These are phyloP conservation scores for Pteruthius melanotis DNA, from an alignment of 2,113 vertebrate genomes.

Conservation along the genomic window DNA sequence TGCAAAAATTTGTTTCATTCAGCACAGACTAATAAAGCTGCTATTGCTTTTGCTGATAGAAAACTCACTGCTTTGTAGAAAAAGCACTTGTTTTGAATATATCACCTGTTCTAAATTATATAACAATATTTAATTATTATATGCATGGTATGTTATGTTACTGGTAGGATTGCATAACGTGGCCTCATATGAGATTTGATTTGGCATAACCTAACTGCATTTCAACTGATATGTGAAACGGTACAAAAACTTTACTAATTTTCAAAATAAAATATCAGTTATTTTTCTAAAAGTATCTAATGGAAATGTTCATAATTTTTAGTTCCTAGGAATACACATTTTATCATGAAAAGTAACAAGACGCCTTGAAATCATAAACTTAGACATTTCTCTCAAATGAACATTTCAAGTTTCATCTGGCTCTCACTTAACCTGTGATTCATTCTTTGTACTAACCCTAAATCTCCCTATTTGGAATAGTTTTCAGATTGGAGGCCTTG, in stretches of 20 bases:
- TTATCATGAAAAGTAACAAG: not conserved
- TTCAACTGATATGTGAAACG: not conserved
- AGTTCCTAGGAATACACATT: not conserved
- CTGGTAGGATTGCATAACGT: not conserved
- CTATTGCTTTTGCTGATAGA: not conserved
- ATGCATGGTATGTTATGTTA: not conserved
- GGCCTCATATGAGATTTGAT: not conserved
- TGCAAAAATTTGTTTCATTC: conserved; percentile 3
- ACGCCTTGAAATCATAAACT: not conserved
- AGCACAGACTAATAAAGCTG: not conserved
- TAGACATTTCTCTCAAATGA: not conserved
- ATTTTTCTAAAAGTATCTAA: not conserved
- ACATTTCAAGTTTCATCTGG: not conserved
- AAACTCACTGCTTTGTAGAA: not conserved
- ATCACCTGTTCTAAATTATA: not conserved
- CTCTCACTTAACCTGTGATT: not conserved
- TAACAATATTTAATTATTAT: conserved; percentile 4
- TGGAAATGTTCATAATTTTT: not conserved
- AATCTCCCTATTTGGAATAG: conserved; percentile 19
- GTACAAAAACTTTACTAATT: not conserved
- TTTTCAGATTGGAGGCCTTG: not conserved
- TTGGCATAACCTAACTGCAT: not conserved
- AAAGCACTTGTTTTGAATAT: not conserved
- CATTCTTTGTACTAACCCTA: not conserved
- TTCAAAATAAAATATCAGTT: not conserved